These are phyloP conservation scores for Tholera decimalis DNA, from an alignment of 2,888 invertebrate genomes.

Conservation along the genomic window DNA sequence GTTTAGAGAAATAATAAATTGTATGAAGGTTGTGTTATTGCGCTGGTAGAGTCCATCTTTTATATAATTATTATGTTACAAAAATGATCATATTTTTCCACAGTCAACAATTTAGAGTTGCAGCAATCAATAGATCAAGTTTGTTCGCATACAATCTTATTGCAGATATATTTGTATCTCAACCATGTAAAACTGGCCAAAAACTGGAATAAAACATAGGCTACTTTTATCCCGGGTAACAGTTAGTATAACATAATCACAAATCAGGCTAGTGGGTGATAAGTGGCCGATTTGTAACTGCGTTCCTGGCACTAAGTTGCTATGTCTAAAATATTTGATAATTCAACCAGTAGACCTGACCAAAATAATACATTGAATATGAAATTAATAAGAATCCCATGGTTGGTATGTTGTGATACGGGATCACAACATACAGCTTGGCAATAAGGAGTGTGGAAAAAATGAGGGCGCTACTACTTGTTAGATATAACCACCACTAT, in stretches of 20 bases:
- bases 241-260: not conserved
- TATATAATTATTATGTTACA: slow-evolving; percentile 38
- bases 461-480: too few species aligned
- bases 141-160: too few species aligned
- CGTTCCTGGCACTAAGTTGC: not conserved
- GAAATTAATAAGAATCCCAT: not conserved
- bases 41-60: slow-evolving; percentile 58
- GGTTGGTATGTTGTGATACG: too few species aligned
- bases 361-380: not conserved
- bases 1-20: slow-evolving; percentile 36
- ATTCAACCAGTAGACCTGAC: not conserved
- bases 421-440: not conserved
- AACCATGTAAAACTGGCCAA: too few species aligned
- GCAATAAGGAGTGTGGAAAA: too few species aligned
- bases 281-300: too few species aligned
- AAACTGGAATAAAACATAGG: too few species aligned
- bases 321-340: not conserved
- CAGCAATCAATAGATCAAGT: slow-evolving; percentile 9
- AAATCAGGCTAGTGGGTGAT: not conserved
- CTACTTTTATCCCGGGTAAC: too few species aligned
- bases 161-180: too few species aligned
- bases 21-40: slow-evolving; percentile 53
- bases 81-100: slow-evolving; percentile 28
- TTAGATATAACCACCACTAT: too few species aligned
- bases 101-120: slow-evolving; percentile 33